phyloP scores from a whole-genome alignment of 2,888 invertebrate genomes.

The Horisme vitalbata region DNA sequence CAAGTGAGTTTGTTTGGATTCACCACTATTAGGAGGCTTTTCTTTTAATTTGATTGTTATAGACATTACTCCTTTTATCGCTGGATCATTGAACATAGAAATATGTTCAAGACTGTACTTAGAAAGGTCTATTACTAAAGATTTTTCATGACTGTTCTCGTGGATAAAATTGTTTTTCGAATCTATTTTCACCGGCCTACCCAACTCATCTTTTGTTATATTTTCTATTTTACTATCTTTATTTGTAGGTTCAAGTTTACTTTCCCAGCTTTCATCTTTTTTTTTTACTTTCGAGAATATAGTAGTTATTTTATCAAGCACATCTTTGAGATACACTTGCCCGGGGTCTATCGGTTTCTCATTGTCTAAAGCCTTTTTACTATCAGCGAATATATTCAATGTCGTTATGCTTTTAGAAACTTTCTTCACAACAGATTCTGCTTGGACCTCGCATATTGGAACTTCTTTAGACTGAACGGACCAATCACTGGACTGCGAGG shows the following conservation, averaged over 20 bases:
- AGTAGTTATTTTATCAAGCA: constrained; percentile 60
- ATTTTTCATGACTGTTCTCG: constrained; percentile 47
- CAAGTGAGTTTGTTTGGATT: constrained; percentile 42
- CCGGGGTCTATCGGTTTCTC: constrained; percentile 44
- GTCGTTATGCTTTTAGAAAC: constrained; percentile 55
- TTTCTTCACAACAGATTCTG: constrained; percentile 54
- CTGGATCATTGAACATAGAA: constrained; percentile 49
- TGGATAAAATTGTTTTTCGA: constrained; percentile 39
- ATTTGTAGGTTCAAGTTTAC: constrained; percentile 24
- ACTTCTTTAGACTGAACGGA: constrained; percentile 30
- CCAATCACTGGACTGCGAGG: constrained; percentile 45
- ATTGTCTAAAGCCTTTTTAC: constrained; percentile 14
- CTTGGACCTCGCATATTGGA: constrained; percentile 49
- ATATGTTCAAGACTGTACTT: constrained; percentile 60
- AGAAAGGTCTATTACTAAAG: constrained; percentile 57
- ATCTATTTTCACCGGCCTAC: constrained; percentile 36
- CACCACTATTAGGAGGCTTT: constrained; percentile 38
- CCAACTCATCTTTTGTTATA: constrained; percentile 39
- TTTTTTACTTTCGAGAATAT: constrained; percentile 51
- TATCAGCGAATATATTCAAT: constrained; percentile 13
- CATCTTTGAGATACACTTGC: constrained; percentile 55
- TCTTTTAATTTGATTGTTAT: constrained; percentile 57
- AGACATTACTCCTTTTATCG: constrained; percentile 46
- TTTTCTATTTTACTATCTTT: constrained; percentile 27
- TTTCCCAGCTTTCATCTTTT: constrained; percentile 14